These are phyloP conservation scores for Dinomys branickii DNA, from an alignment of 2,113 vertebrate genomes.

Conservation along the genomic window DNA sequence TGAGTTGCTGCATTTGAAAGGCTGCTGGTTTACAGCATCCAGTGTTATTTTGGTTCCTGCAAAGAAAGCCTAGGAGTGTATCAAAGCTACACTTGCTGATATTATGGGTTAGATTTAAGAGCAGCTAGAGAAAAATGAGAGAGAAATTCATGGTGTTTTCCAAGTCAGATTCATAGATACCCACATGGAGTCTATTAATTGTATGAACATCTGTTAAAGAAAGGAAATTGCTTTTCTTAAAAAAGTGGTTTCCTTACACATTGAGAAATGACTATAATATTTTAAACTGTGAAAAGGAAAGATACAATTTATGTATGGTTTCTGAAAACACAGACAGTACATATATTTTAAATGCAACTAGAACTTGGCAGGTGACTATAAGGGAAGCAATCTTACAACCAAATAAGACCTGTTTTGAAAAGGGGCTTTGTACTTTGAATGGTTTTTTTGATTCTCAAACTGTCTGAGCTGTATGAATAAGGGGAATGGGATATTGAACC, in stretches of 20 bases:
- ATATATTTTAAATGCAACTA: constrained; percentile 61
- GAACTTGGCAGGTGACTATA: constrained; percentile 38
- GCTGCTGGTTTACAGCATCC: neutral
- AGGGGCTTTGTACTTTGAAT: constrained; percentile 45
- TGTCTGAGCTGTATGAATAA: neutral
- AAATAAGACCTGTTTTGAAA: constrained; percentile 49
- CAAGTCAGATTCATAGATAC: neutral
- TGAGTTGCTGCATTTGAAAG: neutral
- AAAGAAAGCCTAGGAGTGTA: constrained; percentile 39
- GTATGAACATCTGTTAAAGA: constrained; percentile 51
- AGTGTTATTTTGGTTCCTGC: neutral
- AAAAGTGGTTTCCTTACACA: constrained; percentile 39
- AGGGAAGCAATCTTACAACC: constrained; percentile 38
- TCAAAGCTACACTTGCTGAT: neutral
- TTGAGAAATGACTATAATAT: constrained; percentile 47
- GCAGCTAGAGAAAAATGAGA: constrained; percentile 38
- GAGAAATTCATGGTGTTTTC: neutral
- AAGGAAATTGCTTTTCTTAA: constrained; percentile 44
- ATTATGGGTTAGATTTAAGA: constrained; percentile 55
- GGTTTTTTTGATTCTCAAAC: constrained; percentile 32
- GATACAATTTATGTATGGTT: constrained; percentile 66
- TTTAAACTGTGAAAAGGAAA: constrained; percentile 63
- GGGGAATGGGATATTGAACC: constrained; percentile 39
- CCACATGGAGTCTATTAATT: constrained; percentile 59
- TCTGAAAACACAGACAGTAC: constrained; percentile 15